Evolutionary conservation across 2,113 vertebrate species (phyloP), one percentile per base, ranked within the genome.

Genomic region (Callipepla squamata): DNA sequence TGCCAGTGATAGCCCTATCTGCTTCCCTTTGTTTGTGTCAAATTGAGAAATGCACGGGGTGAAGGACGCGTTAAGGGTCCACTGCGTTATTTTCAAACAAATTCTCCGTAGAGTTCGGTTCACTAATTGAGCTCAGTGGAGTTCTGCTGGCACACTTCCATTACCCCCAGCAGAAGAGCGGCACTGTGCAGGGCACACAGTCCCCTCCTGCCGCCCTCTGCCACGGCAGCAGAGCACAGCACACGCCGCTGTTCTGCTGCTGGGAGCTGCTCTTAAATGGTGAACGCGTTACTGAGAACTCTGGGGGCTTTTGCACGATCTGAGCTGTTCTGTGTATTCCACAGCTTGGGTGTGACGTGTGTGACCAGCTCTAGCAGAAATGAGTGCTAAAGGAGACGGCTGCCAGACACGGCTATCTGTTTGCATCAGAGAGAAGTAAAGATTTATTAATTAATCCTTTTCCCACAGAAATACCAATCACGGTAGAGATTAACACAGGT

Each of bases 381-480:
- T 11, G 5, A 19, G 38, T 8, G 1, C 58, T 16, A 26, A 69
- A 92, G 45, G 28, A 59, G 77, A 40, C 40, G 34, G 51, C 30
- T 80, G 28, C 14, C 62, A 94, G 63, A 32, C 90, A 18, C 2
- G 8, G 34, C 23, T 87, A 83, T 85, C 28, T 83, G 80, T 18
- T 80, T 96, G 92, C 94, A 93, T 87, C 70, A 90, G 58, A 90
- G 53, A 95, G 53, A 96, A 95, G 73, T 84, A 74, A 86, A 96
- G 94, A 38, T 96, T 95, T 96, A 97, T 97, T 97, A 83, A 97
- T 97, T 96, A 80, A 76, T 34, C 6, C 58, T 23, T 14, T 16
- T 7, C 13, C 13, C 51, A 19, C 30, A 77, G 21, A 67, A 83
- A 38, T 61, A 75, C 62, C 81, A 93, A 81, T 85, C 90, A 84